Conservation (phyloP, 2,888 invertebrate genomes). For the Athalia circularis region DNA sequence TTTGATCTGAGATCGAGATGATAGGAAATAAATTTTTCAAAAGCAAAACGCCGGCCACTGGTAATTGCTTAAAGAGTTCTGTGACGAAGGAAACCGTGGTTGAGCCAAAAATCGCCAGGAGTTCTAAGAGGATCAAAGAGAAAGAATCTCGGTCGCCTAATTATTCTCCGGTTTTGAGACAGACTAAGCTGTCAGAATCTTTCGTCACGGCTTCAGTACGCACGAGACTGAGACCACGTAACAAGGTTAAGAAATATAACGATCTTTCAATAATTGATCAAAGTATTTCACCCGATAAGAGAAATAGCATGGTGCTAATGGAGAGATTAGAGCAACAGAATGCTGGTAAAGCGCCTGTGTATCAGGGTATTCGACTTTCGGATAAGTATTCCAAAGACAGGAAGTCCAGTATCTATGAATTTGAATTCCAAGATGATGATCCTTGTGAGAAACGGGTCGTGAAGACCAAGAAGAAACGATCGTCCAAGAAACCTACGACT, state of each 20-base stretch:
- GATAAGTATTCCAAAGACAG: conserved; percentile 43
- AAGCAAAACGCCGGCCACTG: background rate
- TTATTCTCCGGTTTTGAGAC: background rate
- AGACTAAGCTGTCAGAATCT: conserved; percentile 35
- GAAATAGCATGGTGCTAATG: conserved; percentile 27
- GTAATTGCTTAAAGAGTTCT: background rate
- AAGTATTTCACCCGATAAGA: conserved; percentile 20
- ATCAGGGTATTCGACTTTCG: conserved; percentile 41
- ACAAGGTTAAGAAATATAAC: conserved; percentile 48
- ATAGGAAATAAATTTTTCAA: conserved; percentile 29
- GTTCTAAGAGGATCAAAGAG: background rate
- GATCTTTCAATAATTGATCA: conserved; percentile 45
- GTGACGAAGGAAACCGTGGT: background rate
- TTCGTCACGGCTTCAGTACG: conserved; percentile 16
- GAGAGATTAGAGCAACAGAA: conserved; percentile 15
- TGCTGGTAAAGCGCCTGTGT: conserved; percentile 48
- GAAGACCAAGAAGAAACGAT: conserved; percentile 34
- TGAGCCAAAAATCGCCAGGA: background rate
- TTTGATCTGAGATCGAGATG: background rate
- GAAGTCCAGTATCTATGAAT: conserved; percentile 50
- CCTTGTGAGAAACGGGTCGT: conserved; percentile 3
- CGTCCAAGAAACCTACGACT: background rate
- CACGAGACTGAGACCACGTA: conserved; percentile 46
- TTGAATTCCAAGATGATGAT: conserved; percentile 49
- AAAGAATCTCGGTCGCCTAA: background rate